Base-by-base conservation (phyloP, 2,113 vertebrate genomes). In the Xenopus laevis region DNA sequence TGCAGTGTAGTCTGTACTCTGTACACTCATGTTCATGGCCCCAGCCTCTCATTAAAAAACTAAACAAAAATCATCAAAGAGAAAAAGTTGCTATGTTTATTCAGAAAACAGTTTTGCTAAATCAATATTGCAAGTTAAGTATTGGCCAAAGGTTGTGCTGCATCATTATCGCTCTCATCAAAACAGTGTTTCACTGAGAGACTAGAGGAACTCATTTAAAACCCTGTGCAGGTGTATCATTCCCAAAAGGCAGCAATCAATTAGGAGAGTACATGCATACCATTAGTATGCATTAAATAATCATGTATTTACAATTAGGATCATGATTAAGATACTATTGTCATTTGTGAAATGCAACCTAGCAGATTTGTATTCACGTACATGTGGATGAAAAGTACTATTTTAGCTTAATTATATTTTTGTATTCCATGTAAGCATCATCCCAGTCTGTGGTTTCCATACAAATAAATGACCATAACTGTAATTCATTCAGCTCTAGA, bases 291-390 rank as follows among this genome's bases (percentile, higher is more conserved):
- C 71, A 52, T n/a, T 65, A 52, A 23, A 50, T 46, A 65, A 64
- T 57, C 53, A 65, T 65, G 57, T 65, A 66, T 73, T 73, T 65
- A 73, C 63, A 73, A 73, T 73, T 73, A 64, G 52, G 53, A 73
- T 73, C 63, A 65, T 55, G 47, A 61, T 47, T 73, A 52, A 52
- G 46, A 20, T 65, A 45, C n/a, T 64, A 33, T 65, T 55, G 47
- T 65, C 71, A 55, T 15, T 65, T 15, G n/a, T 40, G 21, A 55
- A 11, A 4, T 23, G 9, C 15, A 63, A 30, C 44, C 57, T 27
- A 7, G 30, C 13, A 45, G 11, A 44, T 60, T 55, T 55, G 17
- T n/a, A 55, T n/a, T n/a, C 8, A 18, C 17, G 18, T 9, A 18
- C 53, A 55, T 55, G 53, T 16, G 16, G 53, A 16, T 55, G 15